These are phyloP conservation scores for Eueides isabella DNA, from an alignment of 1,140 invertebrate species.

Conservation along the genomic window DNA sequence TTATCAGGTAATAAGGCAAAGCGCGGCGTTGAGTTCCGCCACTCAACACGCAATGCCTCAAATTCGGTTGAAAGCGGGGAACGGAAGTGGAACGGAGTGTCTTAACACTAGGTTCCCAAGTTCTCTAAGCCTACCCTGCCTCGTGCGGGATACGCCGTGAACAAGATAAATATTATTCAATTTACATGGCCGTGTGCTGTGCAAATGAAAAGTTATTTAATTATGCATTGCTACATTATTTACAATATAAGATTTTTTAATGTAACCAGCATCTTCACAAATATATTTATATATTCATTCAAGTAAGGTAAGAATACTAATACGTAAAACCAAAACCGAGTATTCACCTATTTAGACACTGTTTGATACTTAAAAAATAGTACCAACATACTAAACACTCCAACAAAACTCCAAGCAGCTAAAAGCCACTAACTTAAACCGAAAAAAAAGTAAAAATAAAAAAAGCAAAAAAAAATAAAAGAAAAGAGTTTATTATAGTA, in stretches of 20 bases:
- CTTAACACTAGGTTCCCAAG: no score
- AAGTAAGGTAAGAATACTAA: background rate
- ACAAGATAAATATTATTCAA: background rate
- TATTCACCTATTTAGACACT: background rate
- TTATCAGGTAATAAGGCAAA: no score
- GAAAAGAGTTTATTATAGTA: background rate
- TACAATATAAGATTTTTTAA: background rate
- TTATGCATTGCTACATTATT: background rate
- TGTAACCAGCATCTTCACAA: background rate
- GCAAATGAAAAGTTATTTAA: background rate
- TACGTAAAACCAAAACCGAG: background rate
- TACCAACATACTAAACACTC: background rate
- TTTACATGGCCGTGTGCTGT: background rate
- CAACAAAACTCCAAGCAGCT: background rate
- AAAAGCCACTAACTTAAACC: background rate
- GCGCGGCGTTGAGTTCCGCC: no score
- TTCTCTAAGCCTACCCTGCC: no score
- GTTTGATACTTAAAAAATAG: conserved; percentile 3
- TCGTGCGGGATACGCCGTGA: no score
- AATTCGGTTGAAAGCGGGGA: no score
- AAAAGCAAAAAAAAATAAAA: background rate
- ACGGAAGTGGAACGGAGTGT: no score
- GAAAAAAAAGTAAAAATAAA: background rate
- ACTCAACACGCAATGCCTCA: no score
- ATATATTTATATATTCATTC: conserved; percentile 10